Evolutionary conservation across 2,888 invertebrate genomes (phyloP), one percentile per base, ranked within the genome.

Genomic region (Drepana falcataria): DNA sequence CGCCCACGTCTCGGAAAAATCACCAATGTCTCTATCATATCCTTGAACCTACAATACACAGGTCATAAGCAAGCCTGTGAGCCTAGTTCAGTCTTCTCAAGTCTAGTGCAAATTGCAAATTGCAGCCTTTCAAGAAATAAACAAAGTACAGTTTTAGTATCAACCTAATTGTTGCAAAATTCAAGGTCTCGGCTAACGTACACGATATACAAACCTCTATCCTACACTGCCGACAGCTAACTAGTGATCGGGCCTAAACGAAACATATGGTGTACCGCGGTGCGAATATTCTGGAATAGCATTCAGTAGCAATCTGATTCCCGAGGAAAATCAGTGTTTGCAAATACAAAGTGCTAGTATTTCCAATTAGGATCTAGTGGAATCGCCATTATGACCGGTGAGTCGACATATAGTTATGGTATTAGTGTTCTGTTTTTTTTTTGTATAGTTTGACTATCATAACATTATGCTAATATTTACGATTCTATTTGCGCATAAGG

Each of bases 191-290:
- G 2, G 3, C 37, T 4, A 4, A 37, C 37, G 2, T 37, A 37
- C 2, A 4, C 4, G 2, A 37, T 37, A 37, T 37, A 44, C 9
- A 44, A 44, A 44, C 4, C 9, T 44, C 2, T 6, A 7, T 9
- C 7, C 6, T 7, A 44, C 44, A 44, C 9, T 72, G 65, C 62
- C 66, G 61, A 60, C 64, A 71, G 75, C 77, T 73, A 77, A 77
- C 76, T 69, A 73, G 73, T 67, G 74, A 79, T 75, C 69, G 73
- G 73, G 68, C n/a, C 74, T 69, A 70, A 77, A 83, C 72, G 75
- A 85, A 87, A 84, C 87, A 85, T 84, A 85, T 85, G 87, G 83
- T 87, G 85, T 84, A 85, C 85, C 87, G 81, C 81, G 70, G 70
- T 60, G 66, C 70, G 79, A 78, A 77, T 73, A 67, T 75, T 83